Conservation (phyloP, 2,888 invertebrate genomes). For the Diarsia mendica region DNA sequence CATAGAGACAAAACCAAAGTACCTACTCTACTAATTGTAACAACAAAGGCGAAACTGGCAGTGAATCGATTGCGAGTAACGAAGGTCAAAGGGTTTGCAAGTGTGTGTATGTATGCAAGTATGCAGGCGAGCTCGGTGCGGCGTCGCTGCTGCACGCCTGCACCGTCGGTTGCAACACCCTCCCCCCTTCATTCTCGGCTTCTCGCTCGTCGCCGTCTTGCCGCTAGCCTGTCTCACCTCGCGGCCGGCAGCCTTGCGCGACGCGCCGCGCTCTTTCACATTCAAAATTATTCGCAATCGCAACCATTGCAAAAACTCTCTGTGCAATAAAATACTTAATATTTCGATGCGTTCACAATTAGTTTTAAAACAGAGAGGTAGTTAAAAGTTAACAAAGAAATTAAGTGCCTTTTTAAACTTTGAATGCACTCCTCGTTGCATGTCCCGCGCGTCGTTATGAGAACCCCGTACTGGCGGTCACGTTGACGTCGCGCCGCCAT, state of each 20-base stretch:
- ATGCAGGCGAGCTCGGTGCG: slow-evolving; percentile 90
- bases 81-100: slow-evolving; percentile 88
- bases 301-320: slow-evolving; percentile 90
- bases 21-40: slow-evolving; percentile 77
- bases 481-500: slow-evolving; percentile 93
- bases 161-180: slow-evolving; percentile 90
- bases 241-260: slow-evolving; percentile 91
- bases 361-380: slow-evolving; percentile 84
- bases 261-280: slow-evolving; percentile 90
- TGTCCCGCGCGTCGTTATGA: slow-evolving; percentile 94
- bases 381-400: slow-evolving; percentile 79
- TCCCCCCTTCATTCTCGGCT: slow-evolving; percentile 90
- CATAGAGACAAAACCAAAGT: slow-evolving; percentile 64
- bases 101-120: slow-evolving; percentile 89
- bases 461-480: slow-evolving; percentile 93
- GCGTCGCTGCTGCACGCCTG: slow-evolving; percentile 90
- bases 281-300: slow-evolving; percentile 91
- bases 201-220: slow-evolving; percentile 90
- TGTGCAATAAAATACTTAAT: slow-evolving; percentile 88
- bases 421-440: slow-evolving; percentile 92
- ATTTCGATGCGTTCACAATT: slow-evolving; percentile 84
- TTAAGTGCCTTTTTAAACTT: slow-evolving; percentile 87
- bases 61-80: slow-evolving; percentile 88
- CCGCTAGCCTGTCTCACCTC: slow-evolving; percentile 90
- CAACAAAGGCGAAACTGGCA: slow-evolving; percentile 84